These are phyloP conservation scores for Coelopa frigida DNA, from an alignment of 1,140 invertebrate species.

Conservation along the genomic window DNA sequence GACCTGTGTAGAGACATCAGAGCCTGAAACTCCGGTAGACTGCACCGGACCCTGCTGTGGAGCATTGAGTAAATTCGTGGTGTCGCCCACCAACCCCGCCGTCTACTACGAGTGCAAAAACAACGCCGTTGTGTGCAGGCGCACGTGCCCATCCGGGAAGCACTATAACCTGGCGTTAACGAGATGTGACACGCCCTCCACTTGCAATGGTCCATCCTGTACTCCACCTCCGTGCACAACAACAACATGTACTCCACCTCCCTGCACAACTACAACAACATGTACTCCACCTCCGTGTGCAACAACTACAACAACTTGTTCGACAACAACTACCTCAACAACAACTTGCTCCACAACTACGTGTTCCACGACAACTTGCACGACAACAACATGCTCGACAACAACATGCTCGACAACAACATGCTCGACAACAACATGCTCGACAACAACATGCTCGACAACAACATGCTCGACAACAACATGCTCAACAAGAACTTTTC, in stretches of 20 bases:
- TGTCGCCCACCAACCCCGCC: conserved; percentile 4
- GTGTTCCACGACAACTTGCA: not conserved
- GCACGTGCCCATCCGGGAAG: not conserved
- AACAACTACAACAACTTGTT: not conserved
- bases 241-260: conserved; percentile 1
- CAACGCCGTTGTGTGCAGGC: not conserved
- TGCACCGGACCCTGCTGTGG: conserved; percentile 8
- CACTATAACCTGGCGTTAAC: conserved; percentile 6
- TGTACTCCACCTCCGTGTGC: conserved; percentile 3
- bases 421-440: too few relatives aligned
- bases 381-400: not conserved
- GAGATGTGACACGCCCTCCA: conserved; percentile 5
- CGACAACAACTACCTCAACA: not conserved
- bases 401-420: not conserved
- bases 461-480: not conserved
- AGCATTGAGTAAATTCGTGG: conserved; percentile 4
- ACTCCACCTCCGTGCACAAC: not conserved
- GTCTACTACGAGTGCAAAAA: conserved; percentile 11
- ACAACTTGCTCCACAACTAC: not conserved
- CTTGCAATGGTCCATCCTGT: not conserved
- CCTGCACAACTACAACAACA: conserved; percentile 10
- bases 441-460: conserved; percentile 1
- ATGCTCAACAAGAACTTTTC: not conserved
- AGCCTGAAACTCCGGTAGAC: not conserved
- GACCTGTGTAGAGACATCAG: conserved; percentile 2